Percentiles rank a stretch among this genome's conserved stretches.
Evolutionary conservation across 1,140 invertebrate species (phyloP).

Genomic region (Heliconius hewitsoni): DNA sequence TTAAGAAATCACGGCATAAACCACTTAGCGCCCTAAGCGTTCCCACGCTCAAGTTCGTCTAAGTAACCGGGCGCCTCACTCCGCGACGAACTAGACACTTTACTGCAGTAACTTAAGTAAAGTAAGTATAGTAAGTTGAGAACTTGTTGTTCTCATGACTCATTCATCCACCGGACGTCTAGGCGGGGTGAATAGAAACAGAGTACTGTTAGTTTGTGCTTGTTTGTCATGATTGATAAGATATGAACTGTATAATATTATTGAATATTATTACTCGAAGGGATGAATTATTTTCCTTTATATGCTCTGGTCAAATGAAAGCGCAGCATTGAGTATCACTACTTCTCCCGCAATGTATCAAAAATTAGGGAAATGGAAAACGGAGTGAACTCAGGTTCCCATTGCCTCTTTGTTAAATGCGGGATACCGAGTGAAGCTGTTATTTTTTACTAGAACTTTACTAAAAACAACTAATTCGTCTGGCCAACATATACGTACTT

Average conservation of each 20-base stretch:
- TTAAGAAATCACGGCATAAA: constrained; percentile 17
- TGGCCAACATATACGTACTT: too few relatives aligned
- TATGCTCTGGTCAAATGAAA: too few relatives aligned
- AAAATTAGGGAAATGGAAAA: too few relatives aligned
- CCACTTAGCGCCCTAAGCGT: constrained; percentile 18
- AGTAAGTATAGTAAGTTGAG: constrained; percentile 19
- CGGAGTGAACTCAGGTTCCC: too few relatives aligned
- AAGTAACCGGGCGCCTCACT: constrained; percentile 18
- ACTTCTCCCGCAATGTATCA: too few relatives aligned
- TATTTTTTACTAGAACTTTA: background rate
- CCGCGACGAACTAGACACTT: constrained; percentile 2
- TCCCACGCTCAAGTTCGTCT: constrained; percentile 28
- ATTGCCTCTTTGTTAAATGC: too few relatives aligned
- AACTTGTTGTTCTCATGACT: constrained; percentile 22
- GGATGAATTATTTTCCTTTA: too few relatives aligned
- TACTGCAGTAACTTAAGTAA: constrained; percentile 3
- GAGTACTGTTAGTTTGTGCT: background rate
- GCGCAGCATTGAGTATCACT: too few relatives aligned
- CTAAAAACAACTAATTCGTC: background rate
- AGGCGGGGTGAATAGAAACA: background rate
- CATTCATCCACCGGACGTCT: constrained; percentile 2
- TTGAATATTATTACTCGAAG: too few relatives aligned
- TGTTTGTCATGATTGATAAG: too few relatives aligned
- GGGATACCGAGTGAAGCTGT: too few relatives aligned
- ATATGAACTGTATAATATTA: too few relatives aligned